Conservation (phyloP, 2,113 vertebrate species). For the Nothoprocta pentlandii region DNA sequence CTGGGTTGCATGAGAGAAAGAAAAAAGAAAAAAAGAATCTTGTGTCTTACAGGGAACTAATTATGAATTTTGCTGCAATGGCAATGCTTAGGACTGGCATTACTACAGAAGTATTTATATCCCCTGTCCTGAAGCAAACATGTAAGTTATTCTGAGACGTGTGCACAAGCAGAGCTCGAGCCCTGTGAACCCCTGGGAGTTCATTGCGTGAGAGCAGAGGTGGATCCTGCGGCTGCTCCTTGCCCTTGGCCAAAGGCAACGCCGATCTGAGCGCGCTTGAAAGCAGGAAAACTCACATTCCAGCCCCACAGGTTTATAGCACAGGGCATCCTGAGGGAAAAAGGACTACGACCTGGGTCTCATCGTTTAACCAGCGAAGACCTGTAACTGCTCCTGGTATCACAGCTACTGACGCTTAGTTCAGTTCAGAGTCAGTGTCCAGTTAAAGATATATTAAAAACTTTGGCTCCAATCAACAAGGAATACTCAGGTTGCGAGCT, state of each 20-base stretch:
- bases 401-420: neutral
- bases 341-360: rapidly evolving
- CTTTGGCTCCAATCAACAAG: neutral
- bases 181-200: neutral
- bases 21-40: neutral
- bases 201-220: neutral
- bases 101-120: conserved; percentile 25
- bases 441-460: neutral
- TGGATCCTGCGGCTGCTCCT: neutral
- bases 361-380: rapidly evolving
- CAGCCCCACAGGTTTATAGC: neutral
- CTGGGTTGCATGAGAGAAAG: conserved; percentile 13
- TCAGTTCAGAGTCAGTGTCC: neutral
- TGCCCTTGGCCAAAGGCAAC: neutral
- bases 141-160: conserved; percentile 14
- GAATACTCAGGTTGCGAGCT: neutral
- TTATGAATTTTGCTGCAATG: conserved; percentile 1
- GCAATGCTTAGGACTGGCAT: neutral
- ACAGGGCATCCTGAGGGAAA: neutral
- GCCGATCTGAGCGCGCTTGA: neutral
- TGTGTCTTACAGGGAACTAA: neutral
- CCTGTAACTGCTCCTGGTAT: neutral
- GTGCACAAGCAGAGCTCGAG: neutral
- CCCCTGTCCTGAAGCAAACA: conserved; percentile 14
- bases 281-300: neutral